Evolutionary conservation across 53 echinoderm and acorn worm genomes (phyloP).

Genomic region (Apostichopus leukothele): DNA sequence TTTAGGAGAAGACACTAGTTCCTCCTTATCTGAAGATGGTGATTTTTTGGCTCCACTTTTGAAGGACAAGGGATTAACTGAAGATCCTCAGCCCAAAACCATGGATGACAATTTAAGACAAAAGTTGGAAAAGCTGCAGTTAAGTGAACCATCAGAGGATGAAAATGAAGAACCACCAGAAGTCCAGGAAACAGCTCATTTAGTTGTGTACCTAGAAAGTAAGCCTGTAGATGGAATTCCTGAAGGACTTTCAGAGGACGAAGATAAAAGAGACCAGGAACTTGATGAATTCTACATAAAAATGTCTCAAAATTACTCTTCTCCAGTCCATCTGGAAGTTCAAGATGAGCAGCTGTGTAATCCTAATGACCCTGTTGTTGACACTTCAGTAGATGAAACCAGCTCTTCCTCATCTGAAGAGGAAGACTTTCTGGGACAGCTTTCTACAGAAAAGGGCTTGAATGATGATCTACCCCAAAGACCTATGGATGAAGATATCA

Average conservation of each 20-base stretch:
- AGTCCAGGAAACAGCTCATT: background rate
- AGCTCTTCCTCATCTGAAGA: background rate
- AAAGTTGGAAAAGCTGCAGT: background rate
- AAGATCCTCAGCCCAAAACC: background rate
- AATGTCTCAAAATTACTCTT: background rate
- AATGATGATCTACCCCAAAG: background rate
- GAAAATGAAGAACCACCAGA: background rate
- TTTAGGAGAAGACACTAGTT: background rate
- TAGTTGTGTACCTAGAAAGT: background rate
- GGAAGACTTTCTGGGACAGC: conserved; percentile 1
- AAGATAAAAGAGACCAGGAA: background rate
- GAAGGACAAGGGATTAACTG: conserved; percentile 17
- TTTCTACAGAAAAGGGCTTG: conserved; percentile 11
- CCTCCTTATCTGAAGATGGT: background rate
- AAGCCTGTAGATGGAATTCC: background rate
- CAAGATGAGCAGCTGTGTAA: background rate
- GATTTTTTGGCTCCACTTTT: conserved; percentile 17
- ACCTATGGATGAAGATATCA: background rate
- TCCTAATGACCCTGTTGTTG: background rate
- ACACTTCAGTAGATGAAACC: background rate
- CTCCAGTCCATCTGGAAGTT: background rate
- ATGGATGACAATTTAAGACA: background rate
- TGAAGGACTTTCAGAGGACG: background rate
- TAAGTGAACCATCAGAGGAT: background rate
- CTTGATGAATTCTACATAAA: background rate